Percentiles rank a stretch among this genome's conserved stretches.
Evolutionary conservation across 2,888 invertebrate species (phyloP).

Genomic region (Psylliodes chrysocephalus): DNA sequence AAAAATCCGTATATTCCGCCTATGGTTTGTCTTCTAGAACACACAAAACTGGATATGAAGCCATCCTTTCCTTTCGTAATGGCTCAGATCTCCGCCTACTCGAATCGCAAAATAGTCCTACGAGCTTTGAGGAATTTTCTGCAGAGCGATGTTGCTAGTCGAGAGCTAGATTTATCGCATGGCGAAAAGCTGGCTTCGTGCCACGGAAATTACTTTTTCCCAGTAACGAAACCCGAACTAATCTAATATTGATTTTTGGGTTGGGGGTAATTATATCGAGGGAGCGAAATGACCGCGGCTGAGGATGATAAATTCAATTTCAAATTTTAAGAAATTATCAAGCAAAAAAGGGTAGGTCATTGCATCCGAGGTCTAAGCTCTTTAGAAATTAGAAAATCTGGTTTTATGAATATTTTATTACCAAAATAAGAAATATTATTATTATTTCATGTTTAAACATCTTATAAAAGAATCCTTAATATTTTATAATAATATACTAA

Average conservation of each 20-base stretch:
- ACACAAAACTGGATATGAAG: conserved; percentile 1
- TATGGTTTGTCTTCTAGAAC: conserved; percentile 1
- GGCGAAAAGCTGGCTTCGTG: conserved; percentile 5
- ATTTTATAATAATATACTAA: no score
- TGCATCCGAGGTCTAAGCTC: no score
- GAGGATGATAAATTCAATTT: background rate
- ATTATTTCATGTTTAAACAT: no score
- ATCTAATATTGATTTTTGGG: background rate
- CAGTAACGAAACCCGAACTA: background rate
- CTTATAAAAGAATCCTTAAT: no score
- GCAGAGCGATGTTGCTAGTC: conserved; percentile 2
- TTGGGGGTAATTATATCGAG: background rate
- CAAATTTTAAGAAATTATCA: no score
- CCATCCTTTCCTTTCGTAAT: conserved; percentile 12
- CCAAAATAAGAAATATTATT: no score
- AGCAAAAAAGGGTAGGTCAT: no score
- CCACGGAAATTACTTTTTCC: background rate
- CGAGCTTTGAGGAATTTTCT: background rate
- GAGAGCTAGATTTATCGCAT: conserved; percentile 9
- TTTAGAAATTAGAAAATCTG: no score
- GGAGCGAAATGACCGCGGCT: background rate
- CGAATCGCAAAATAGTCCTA: conserved; percentile 11
- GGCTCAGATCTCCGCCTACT: conserved; percentile 1
- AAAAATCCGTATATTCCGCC: background rate
- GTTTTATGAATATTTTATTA: no score